These are phyloP conservation scores for Danionella cerebrum DNA, from an alignment of 2,113 vertebrate genomes.

Conservation along the genomic window DNA sequence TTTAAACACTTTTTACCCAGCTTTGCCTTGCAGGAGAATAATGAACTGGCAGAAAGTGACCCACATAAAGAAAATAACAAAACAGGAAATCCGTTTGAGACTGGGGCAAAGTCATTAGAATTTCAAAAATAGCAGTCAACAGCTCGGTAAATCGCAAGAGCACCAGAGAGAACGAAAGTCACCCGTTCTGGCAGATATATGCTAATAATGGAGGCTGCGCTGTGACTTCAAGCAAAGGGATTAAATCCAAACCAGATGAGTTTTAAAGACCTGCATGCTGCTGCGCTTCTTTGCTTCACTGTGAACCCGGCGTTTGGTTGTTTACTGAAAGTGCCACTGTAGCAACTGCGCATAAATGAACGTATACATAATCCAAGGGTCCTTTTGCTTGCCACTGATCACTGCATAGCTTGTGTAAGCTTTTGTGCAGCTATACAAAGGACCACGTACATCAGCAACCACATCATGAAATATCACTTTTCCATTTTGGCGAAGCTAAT, in stretches of 20 bases:
- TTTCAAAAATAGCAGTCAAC: conserved; percentile 51
- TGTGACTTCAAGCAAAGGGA: conserved; percentile 41
- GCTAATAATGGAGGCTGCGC: conserved; percentile 43
- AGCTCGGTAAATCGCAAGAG: conserved; percentile 26
- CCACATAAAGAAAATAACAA: conserved; percentile 42
- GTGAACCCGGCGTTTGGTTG: not conserved
- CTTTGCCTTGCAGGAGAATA: conserved; percentile 15
- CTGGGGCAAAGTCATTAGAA: conserved; percentile 46
- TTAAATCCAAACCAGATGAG: conserved; percentile 47
- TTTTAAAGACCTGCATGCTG: conserved; percentile 35
- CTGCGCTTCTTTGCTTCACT: conserved; percentile 6
- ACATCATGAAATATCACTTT: not conserved
- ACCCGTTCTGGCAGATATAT: conserved; percentile 24
- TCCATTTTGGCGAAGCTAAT: not conserved
- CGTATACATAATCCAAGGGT: not conserved
- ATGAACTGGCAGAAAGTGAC: conserved; percentile 44
- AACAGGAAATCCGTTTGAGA: conserved; percentile 42
- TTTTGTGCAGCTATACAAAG: not conserved
- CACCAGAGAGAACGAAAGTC: conserved; percentile 42
- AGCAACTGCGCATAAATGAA: not conserved
- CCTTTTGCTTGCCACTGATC: not conserved
- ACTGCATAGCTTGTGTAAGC: not conserved
- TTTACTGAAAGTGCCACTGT: not conserved
- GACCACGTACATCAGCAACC: not conserved
- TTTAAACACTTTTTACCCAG: not conserved